Evolutionary conservation across 2,888 invertebrate genomes (phyloP).

Genomic region (Caenorhabditis panamensis): DNA sequence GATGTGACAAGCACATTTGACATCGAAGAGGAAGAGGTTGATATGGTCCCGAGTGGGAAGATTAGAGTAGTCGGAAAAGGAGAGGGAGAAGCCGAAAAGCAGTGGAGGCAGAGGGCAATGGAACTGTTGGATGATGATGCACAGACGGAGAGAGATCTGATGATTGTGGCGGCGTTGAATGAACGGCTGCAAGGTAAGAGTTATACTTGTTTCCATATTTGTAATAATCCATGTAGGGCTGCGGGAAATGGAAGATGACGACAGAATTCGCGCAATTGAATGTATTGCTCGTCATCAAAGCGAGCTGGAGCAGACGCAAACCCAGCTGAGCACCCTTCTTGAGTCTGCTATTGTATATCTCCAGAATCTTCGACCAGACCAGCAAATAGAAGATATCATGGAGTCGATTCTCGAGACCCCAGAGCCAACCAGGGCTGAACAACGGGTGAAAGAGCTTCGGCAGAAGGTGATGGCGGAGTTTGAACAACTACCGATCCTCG

Average conservation of each 20-base stretch:
- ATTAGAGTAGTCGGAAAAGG: slow-evolving; percentile 59
- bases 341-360: slow-evolving; percentile 72
- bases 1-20: slow-evolving; percentile 57
- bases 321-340: slow-evolving; percentile 71
- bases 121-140: slow-evolving; percentile 63
- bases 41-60: slow-evolving; percentile 38
- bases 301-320: slow-evolving; percentile 73
- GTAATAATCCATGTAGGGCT: slow-evolving; percentile 32
- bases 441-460: slow-evolving; percentile 28
- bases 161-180: slow-evolving; percentile 66
- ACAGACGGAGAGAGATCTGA: slow-evolving; percentile 67
- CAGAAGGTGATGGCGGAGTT: slow-evolving; percentile 26
- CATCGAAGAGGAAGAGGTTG: slow-evolving; percentile 59
- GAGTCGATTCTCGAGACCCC: slow-evolving; percentile 23
- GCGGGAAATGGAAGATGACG: slow-evolving; percentile 69
- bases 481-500: slow-evolving; percentile 32
- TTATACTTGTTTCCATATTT: not conserved
- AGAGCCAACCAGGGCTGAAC: slow-evolving; percentile 20
- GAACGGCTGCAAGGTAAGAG: slow-evolving; percentile 55
- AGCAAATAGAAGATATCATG: not conserved
- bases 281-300: slow-evolving; percentile 74
- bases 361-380: slow-evolving; percentile 52
- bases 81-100: slow-evolving; percentile 48
- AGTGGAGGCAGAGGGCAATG: slow-evolving; percentile 63
- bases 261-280: slow-evolving; percentile 67